phyloP scores from a whole-genome alignment of 2,113 vertebrate genomes.

The Micronycteris hirsuta region DNA sequence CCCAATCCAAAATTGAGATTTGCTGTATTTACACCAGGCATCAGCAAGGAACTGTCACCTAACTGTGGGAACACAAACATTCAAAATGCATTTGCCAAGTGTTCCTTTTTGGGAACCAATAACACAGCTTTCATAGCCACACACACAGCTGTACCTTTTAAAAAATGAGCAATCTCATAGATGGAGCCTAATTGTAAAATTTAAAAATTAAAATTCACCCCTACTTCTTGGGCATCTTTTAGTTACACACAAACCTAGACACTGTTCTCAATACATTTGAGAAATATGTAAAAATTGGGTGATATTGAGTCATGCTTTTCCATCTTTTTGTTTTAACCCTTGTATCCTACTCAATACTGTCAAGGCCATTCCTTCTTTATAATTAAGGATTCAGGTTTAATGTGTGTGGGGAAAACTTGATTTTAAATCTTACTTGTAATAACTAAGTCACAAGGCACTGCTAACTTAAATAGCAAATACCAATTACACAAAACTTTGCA shows the following conservation, averaged over 20 bases:
- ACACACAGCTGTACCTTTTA: neutral
- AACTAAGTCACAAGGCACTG: neutral
- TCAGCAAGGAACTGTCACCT: neutral
- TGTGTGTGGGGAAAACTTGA: neutral
- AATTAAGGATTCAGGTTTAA: neutral
- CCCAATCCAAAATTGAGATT: neutral
- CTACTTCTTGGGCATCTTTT: neutral
- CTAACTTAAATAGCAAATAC: neutral
- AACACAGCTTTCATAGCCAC: neutral
- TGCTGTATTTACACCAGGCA: neutral
- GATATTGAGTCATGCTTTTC: neutral
- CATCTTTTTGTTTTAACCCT: neutral
- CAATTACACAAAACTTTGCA: neutral
- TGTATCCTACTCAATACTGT: neutral
- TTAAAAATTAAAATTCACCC: slow-evolving; percentile 40
- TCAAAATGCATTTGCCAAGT: neutral
- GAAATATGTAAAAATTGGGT: neutral
- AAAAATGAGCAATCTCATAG: slow-evolving; percentile 2
- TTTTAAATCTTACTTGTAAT: neutral
- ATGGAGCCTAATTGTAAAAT: neutral
- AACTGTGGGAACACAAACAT: neutral
- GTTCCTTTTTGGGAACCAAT: slow-evolving; percentile 4
- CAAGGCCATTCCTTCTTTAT: neutral
- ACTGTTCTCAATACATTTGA: neutral
- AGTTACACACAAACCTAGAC: neutral